These are phyloP conservation scores for Aviceda subcristata DNA, from an alignment of 2,113 vertebrate genomes.

Conservation along the genomic window DNA sequence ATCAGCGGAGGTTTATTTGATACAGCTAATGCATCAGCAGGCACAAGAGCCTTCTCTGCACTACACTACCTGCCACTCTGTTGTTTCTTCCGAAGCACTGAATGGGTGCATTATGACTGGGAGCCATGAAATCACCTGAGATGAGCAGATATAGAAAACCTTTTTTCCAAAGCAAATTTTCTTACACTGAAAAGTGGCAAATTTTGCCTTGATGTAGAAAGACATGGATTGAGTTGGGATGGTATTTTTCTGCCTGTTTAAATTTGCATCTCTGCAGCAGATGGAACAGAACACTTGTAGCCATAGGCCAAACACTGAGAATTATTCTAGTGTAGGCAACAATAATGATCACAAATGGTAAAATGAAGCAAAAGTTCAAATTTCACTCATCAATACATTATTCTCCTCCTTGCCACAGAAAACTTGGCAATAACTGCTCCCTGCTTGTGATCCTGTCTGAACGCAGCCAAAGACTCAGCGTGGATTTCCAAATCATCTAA, in stretches of 20 bases:
- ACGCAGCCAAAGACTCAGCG: background rate
- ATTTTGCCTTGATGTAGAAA: background rate
- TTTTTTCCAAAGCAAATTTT: background rate
- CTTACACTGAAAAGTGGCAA: background rate
- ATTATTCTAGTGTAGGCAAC: conserved; percentile 2
- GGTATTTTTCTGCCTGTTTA: conserved; percentile 13
- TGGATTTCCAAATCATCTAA: conserved; percentile 6
- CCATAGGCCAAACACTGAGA: background rate
- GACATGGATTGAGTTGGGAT: background rate
- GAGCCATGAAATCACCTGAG: background rate
- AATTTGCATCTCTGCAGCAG: conserved; percentile 4
- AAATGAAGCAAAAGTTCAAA: conserved; percentile 17
- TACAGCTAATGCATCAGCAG: background rate
- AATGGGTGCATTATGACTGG: background rate
- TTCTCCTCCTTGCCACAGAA: background rate
- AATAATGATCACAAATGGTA: conserved; percentile 1
- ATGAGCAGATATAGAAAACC: background rate
- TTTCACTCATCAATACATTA: background rate
- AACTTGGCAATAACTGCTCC: background rate
- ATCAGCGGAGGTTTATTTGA: background rate
- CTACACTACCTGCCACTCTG: background rate
- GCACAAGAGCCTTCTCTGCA: background rate
- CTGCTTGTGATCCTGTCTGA: background rate
- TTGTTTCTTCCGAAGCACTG: background rate
- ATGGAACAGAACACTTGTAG: background rate